These are phyloP conservation scores for Neolamprologus multifasciatus DNA, from an alignment of 2,797 vertebrate species.

Conservation along the genomic window DNA sequence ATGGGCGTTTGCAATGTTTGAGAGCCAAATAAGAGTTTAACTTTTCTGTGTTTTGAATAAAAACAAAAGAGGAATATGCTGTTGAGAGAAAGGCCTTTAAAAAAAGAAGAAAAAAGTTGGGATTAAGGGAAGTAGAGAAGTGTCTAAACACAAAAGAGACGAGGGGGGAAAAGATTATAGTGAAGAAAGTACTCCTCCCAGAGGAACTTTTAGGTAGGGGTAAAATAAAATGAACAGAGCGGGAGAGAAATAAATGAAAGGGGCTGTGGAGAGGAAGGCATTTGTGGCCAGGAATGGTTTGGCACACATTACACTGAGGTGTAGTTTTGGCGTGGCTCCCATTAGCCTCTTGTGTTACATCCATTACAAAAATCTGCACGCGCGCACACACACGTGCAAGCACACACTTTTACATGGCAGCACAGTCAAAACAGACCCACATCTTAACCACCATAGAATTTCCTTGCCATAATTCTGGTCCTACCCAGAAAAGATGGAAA, in stretches of 20 bases:
- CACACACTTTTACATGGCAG: constrained; percentile 15
- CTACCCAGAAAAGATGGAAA: constrained; percentile 52
- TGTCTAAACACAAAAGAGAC: constrained; percentile 3
- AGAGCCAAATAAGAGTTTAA: constrained; percentile 2
- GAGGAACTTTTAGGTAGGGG: not conserved
- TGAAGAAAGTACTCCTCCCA: not conserved
- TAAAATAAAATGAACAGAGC: not conserved
- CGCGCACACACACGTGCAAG: not conserved
- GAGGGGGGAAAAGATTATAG: not conserved
- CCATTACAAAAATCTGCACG: constrained; percentile 46
- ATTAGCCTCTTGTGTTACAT: constrained; percentile 58
- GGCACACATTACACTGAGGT: constrained; percentile 44
- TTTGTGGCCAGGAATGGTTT: constrained; percentile 49
- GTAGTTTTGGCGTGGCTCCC: constrained; percentile 56
- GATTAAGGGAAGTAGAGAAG: not conserved
- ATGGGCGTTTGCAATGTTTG: not conserved
- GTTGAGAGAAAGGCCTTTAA: not conserved
- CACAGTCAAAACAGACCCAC: constrained; percentile 44
- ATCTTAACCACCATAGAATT: constrained; percentile 43
- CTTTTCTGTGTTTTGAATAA: constrained; percentile 10
- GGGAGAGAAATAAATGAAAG: constrained; percentile 6
- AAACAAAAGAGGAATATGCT: not conserved
- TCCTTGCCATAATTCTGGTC: constrained; percentile 33
- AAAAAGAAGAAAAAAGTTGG: not conserved
- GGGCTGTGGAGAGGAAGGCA: constrained; percentile 1